These are phyloP conservation scores for Lithophane leautieri DNA, from an alignment of 2,888 invertebrate genomes.

Conservation along the genomic window DNA sequence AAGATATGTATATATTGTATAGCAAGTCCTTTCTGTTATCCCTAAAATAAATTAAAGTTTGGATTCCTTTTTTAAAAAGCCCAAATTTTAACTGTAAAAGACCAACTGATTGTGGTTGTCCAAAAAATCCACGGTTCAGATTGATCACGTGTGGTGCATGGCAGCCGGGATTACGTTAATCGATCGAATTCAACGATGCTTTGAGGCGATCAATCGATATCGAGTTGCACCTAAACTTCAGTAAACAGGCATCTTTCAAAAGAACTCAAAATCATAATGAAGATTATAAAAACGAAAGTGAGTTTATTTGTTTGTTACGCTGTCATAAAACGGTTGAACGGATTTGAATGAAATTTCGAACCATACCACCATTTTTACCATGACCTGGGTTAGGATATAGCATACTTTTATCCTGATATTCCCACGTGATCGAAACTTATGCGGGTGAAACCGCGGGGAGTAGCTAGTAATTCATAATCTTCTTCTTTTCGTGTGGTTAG, in stretches of 20 bases:
- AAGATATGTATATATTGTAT: background rate
- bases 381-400: no score
- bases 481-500: no score
- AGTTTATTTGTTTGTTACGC: no score
- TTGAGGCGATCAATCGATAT: background rate
- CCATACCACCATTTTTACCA: no score
- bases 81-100: background rate
- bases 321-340: no score
- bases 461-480: no score
- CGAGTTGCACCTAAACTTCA: background rate
- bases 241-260: background rate
- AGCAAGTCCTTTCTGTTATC: background rate
- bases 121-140: background rate
- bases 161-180: background rate
- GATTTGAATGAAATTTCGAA: no score
- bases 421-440: no score
- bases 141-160: background rate
- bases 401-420: no score
- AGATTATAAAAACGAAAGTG: no score
- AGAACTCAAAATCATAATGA: background rate
- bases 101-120: background rate
- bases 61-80: background rate
- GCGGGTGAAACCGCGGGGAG: no score
- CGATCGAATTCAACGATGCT: background rate
- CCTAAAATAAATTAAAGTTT: background rate